These are phyloP conservation scores for Silurus aristotelis DNA, from an alignment of 2,797 vertebrate genomes.

Conservation along the genomic window DNA sequence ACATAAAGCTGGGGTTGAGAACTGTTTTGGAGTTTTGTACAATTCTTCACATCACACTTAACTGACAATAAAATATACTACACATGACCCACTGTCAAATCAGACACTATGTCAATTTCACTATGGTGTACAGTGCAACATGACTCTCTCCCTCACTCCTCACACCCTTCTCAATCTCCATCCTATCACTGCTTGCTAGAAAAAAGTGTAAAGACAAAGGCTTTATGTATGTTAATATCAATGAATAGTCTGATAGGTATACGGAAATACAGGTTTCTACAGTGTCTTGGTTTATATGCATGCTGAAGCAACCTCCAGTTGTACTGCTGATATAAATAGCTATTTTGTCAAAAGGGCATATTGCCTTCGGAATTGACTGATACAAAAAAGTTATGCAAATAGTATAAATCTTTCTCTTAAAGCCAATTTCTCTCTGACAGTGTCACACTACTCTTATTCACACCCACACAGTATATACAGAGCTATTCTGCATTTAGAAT, in stretches of 20 bases:
- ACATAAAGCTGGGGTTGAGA: neutral
- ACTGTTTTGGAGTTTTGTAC: conserved; percentile 16
- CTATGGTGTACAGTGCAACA: conserved; percentile 49
- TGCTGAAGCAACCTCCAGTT: conserved; percentile 74
- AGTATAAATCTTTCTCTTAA: conserved; percentile 69
- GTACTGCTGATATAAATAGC: conserved; percentile 81
- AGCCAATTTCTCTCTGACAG: conserved; percentile 67
- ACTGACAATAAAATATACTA: conserved; percentile 52
- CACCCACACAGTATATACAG: conserved; percentile 25
- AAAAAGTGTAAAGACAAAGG: conserved; percentile 54
- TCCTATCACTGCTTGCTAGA: conserved; percentile 19
- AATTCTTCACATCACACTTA: conserved; percentile 25
- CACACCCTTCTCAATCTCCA: conserved; percentile 13
- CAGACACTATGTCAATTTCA: conserved; percentile 53
- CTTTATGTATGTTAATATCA: conserved; percentile 63
- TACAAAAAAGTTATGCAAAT: conserved; percentile 75
- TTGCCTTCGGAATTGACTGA: conserved; percentile 73
- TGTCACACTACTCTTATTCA: conserved; percentile 40
- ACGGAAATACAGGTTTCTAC: neutral
- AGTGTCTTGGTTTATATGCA: conserved; percentile 64
- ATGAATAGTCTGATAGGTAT: conserved; percentile 48
- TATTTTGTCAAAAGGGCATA: conserved; percentile 74
- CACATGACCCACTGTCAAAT: conserved; percentile 61
- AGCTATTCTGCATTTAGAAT: conserved; percentile 16
- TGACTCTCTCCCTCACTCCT: conserved; percentile 66